These are phyloP conservation scores for Ruditapes philippinarum DNA, from an alignment of 1,140 invertebrate genomes.

Conservation along the genomic window DNA sequence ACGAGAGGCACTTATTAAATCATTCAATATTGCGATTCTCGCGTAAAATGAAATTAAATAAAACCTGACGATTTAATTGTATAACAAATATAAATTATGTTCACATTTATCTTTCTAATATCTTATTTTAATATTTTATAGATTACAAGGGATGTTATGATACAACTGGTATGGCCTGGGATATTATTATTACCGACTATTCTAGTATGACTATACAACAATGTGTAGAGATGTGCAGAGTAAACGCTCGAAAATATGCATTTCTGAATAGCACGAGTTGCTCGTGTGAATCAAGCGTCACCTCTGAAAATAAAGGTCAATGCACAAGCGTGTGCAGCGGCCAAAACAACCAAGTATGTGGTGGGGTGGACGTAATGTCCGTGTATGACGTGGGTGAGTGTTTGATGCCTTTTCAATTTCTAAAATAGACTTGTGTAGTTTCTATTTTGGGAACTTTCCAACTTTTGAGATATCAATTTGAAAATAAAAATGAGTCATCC, in stretches of 20 bases:
- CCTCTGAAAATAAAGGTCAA: neutral
- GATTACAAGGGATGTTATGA: slow-evolving; percentile 13
- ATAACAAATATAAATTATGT: too few species aligned
- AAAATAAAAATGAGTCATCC: too few species aligned
- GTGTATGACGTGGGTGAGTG: slow-evolving; percentile 45
- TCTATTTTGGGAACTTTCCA: too few species aligned
- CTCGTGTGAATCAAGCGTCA: neutral
- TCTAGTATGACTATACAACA: slow-evolving; percentile 44
- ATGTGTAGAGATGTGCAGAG: slow-evolving; percentile 45
- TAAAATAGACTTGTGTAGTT: too few species aligned
- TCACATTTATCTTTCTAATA: too few species aligned
- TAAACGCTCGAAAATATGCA: neutral
- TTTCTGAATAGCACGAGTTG: slow-evolving; percentile 14
- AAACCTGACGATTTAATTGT: too few species aligned
- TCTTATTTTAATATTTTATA: too few species aligned
- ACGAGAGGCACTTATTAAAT: too few species aligned
- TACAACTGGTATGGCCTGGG: neutral
- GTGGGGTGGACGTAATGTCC: slow-evolving; percentile 12
- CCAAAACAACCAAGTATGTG: slow-evolving; percentile 54
- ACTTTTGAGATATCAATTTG: too few species aligned
- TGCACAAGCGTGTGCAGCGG: slow-evolving; percentile 17
- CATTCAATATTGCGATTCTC: too few species aligned
- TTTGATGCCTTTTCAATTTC: too few species aligned
- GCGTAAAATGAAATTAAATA: too few species aligned
- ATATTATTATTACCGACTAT: neutral